Percentiles rank a stretch among this genome's conserved stretches.
phyloP scores from a whole-genome alignment of 2,113 vertebrate species.

The Heterotilapia buettikoferi region DNA sequence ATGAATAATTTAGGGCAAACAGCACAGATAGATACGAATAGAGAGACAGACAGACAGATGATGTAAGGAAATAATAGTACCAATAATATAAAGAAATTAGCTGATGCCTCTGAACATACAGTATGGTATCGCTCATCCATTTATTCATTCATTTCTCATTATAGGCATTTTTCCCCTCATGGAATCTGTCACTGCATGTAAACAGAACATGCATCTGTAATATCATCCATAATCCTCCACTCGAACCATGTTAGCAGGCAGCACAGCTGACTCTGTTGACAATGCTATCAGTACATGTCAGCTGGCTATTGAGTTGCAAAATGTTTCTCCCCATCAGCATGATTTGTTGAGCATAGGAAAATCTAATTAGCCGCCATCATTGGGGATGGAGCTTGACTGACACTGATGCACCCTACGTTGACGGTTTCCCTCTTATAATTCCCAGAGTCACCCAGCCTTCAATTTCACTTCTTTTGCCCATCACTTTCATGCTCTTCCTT shows the following conservation, averaged over 20 bases:
- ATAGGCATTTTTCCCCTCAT: neutral
- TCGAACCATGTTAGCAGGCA: conserved; percentile 12
- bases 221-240: conserved; percentile 26
- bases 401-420: conserved; percentile 35
- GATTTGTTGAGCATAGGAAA: conserved; percentile 52
- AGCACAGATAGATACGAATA: neutral
- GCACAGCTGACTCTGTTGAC: conserved; percentile 30
- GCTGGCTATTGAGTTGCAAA: conserved; percentile 54
- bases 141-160: neutral
- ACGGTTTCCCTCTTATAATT: conserved; percentile 19
- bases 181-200: conserved; percentile 21
- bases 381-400: conserved; percentile 44
- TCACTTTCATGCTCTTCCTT: conserved; percentile 40
- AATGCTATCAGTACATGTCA: conserved; percentile 52
- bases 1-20: neutral
- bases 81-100: neutral
- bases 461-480: conserved; percentile 23
- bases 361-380: conserved; percentile 59
- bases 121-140: neutral
- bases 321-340: conserved; percentile 42
- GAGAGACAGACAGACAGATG: neutral
- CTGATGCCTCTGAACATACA: neutral
- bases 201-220: conserved; percentile 17
- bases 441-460: conserved; percentile 15
- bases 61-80: neutral